Evolutionary conservation across 2,113 vertebrate genomes (phyloP), one percentile per base, ranked within the genome.

Genomic region (Phalacrocorax pelagicus): DNA sequence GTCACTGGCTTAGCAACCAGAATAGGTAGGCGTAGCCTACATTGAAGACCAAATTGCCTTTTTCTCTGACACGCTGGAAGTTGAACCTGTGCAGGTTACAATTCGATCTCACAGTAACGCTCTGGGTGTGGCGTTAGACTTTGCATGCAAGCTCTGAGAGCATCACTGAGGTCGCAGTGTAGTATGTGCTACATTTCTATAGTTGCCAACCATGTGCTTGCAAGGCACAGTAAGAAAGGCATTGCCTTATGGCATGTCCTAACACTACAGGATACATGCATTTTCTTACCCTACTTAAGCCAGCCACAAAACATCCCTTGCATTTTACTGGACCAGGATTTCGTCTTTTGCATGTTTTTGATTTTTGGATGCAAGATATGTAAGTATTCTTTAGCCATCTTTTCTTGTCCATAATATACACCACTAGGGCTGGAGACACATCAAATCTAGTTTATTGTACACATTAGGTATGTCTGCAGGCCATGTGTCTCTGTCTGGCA

Each of bases 61-160:
- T 11, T 11, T 58, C 86, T 62, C 32, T 86, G 80, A 7, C 65
- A 55, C 11, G 0, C 49, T 81, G 73, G n/a, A 44, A 63, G 38
- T 0, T 27, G 69, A 81, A 27, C 15, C 38, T 40, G 38, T 44
- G n/a, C 44, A 36, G 10, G 26, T 15, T 89, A 74, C 55, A 54
- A 51, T 51, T 29, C 0, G 0, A 3, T 71, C 46, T 71, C 21
- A 0, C 63, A 52, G 54, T 86, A 78, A 59, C 65, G 6, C 77
- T n/a, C 22, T 4, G 77, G 20, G 30, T 67, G 5, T 9, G 57
- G 77, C 4, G 29, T 74, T 17, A 91, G 91, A 63, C 83, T 92
- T 47, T 13, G 57, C 29, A 2, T 9, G 21, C 27, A 8, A 72
- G 57, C 69, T 73, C 77, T 11, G 47, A 62, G 89, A 94, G 72